These are phyloP conservation scores for Verasper variegatus DNA, from an alignment of 2,113 vertebrate genomes.

Conservation along the genomic window DNA sequence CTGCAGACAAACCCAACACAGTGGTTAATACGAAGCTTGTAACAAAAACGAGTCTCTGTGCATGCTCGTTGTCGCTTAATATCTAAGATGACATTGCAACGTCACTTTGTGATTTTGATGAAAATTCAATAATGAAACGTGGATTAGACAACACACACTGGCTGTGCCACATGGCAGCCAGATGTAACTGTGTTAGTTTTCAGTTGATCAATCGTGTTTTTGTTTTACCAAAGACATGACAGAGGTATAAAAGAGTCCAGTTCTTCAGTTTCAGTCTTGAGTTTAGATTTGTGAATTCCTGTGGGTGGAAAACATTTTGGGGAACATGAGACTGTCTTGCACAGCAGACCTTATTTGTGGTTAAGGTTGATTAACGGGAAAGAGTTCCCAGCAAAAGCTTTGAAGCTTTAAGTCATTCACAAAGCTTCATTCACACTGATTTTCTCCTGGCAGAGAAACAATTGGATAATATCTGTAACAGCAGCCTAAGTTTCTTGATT, in stretches of 20 bases:
- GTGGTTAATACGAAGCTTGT: not conserved
- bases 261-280: not conserved
- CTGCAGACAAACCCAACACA: conserved; percentile 49
- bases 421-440: not conserved
- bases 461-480: no score
- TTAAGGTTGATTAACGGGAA: not conserved
- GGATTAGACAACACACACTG: not conserved
- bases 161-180: not conserved
- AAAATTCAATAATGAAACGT: not conserved
- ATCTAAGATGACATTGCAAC: not conserved
- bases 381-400: not conserved
- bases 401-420: not conserved
- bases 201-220: no score
- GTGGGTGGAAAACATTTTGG: conserved; percentile 1
- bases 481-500: not conserved
- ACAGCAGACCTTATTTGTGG: not conserved
- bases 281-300: not conserved
- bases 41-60: not conserved
- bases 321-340: conserved; percentile 3
- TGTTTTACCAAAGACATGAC: not conserved
- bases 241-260: not conserved
- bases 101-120: not conserved
- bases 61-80: not conserved
- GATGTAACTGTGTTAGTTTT: not conserved
- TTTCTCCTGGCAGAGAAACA: no score